Evolutionary conservation across 2,113 vertebrate species (phyloP).

Genomic region (Panthera uncia): DNA sequence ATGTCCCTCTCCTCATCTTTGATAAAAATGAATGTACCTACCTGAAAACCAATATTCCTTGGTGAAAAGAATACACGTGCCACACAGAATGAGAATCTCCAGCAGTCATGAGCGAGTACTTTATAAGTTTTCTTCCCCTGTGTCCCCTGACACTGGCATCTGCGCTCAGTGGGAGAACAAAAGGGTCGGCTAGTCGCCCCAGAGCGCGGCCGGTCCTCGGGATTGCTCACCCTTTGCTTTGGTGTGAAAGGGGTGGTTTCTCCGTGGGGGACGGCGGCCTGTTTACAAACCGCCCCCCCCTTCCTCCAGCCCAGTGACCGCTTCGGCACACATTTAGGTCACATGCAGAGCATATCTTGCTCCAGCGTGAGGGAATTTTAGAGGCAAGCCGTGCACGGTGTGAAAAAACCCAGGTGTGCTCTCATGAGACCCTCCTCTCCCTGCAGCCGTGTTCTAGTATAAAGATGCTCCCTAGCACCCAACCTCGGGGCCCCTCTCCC

Average conservation of each 20-base stretch:
- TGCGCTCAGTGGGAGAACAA: neutral
- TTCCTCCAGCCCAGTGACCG: neutral
- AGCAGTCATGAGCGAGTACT: neutral
- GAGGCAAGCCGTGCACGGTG: neutral
- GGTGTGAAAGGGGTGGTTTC: neutral
- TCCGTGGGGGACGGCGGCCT: neutral
- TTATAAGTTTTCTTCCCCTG: neutral
- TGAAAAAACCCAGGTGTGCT: constrained; percentile 15
- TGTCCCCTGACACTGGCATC: neutral
- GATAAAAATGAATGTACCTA: neutral
- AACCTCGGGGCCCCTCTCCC: neutral
- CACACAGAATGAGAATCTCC: neutral
- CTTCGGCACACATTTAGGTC: neutral
- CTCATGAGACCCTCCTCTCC: neutral
- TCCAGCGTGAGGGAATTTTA: neutral
- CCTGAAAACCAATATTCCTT: neutral
- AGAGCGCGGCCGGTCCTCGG: neutral
- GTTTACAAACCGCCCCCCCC: neutral
- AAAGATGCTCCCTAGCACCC: neutral
- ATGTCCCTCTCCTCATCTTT: neutral
- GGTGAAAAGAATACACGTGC: neutral
- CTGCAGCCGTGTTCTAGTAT: neutral
- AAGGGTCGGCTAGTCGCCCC: no score
- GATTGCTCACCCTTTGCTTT: neutral
- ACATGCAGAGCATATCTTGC: neutral